Evolutionary conservation across 1,140 invertebrate species (phyloP), one percentile per base, ranked within the genome.

Genomic region (Ceratitis capitata): DNA sequence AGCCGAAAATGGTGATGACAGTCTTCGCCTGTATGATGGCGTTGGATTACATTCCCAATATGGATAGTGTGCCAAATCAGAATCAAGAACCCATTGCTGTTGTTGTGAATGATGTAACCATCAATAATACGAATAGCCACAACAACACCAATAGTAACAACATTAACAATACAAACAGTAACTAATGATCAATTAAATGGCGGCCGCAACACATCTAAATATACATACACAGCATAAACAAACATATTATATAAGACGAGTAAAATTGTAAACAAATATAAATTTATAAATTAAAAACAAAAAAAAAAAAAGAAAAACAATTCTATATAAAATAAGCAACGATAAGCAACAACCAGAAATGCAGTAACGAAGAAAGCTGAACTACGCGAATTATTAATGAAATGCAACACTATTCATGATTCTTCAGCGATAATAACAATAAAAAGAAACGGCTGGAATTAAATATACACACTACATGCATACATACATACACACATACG

Each of bases 1-100:
- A 99, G 92, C 97, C 95, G 42, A 99, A 99, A 93, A 99, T 99
- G 98, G 96, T 99, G 32, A 98, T 99, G 98, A 99, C 99, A 7
- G 97, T 99, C 69, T 99, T 99, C 93, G 98, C 99, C 35, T 99
- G 98, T 92, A 94, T 99, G 86, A 99, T 99, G 98, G 97, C 98
- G 26, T 94, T 97, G 89, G 98, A 98, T 93, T 98, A 98, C 92
- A 95, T 98, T 88, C 97, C 97, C 84, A 95, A 96, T 89, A 96
- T 97, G 96, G 96, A 96, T 85, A 91, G 90, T 74, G 90, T 92
- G 0, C 90, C 90, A 82, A 90, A 92, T 87, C 89, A 91, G 82
- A 91, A 91, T 64, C 89, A 89, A 85, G 86, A 85, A 88, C 88
- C 86, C 88, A 87, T 87, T 89, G 88, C 61, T 86, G 39, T 78